Conservation (phyloP, 2,888 invertebrate species). For the Phalera bucephala region DNA sequence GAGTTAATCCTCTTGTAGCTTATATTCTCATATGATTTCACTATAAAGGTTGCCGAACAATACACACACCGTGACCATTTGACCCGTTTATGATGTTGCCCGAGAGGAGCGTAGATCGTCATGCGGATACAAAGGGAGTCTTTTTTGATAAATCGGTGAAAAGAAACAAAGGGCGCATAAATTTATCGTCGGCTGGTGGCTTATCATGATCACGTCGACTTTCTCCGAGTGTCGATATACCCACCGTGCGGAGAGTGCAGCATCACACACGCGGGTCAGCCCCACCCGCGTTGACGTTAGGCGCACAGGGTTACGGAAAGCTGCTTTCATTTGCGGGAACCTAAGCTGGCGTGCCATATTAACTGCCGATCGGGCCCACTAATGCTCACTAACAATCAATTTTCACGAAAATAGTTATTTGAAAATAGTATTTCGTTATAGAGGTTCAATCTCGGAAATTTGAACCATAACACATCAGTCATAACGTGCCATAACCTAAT, state of each 20-base stretch:
- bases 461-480: too few species aligned
- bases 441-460: too few species aligned
- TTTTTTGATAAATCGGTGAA: conserved; percentile 75
- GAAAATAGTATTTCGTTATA: too few species aligned
- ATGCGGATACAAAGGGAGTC: conserved; percentile 45
- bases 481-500: too few species aligned
- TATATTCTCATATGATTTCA: conserved; percentile 11
- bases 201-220: conserved; percentile 75
- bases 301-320: conserved; percentile 26
- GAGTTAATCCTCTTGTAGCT: conserved; percentile 6
- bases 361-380: conserved; percentile 15
- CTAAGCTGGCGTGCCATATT: conserved; percentile 6
- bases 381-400: conserved; percentile 13
- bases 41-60: conserved; percentile 18
- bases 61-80: conserved; percentile 39
- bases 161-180: conserved; percentile 80
- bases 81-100: conserved; percentile 46
- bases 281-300: conserved; percentile 13
- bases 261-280: conserved; percentile 33
- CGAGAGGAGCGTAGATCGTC: conserved; percentile 24
- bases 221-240: conserved; percentile 66
- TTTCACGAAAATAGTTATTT: conserved; percentile 11
- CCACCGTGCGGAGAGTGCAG: conserved; percentile 28
- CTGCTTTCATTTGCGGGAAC: conserved; percentile 23
- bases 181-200: conserved; percentile 65